Percentiles rank a stretch among this genome's conserved stretches.
phyloP scores from a whole-genome alignment of 2,797 vertebrate species.

The Bradypus variegatus region DNA sequence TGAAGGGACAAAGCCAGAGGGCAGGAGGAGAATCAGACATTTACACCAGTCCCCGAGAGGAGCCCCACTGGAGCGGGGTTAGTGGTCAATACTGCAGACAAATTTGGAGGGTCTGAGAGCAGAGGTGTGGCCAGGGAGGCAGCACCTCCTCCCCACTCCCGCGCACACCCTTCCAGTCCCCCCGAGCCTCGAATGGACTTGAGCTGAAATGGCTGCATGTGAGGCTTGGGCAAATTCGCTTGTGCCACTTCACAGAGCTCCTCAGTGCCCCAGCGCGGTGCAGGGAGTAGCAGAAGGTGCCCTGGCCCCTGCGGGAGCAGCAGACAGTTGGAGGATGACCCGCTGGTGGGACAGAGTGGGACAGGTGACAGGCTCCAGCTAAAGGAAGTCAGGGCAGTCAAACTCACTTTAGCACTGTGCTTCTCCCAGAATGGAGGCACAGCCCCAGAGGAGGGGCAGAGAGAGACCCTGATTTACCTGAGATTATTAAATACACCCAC shows the following conservation, averaged over 20 bases:
- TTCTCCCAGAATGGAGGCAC: background rate
- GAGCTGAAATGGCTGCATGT: background rate
- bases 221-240: background rate
- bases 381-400: background rate
- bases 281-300: background rate
- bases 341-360: no score
- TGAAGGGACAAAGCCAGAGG: background rate
- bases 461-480: background rate
- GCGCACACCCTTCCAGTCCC: background rate
- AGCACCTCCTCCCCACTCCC: background rate
- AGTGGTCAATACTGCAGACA: background rate
- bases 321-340: background rate
- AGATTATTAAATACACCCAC: background rate
- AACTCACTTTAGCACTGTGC: background rate
- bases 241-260: background rate
- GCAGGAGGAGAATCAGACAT: background rate
- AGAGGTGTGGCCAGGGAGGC: background rate
- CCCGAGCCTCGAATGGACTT: background rate
- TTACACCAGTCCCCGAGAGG: background rate
- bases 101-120: background rate
- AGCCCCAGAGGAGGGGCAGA: background rate
- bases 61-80: background rate
- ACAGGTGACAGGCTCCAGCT: background rate
- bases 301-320: background rate
- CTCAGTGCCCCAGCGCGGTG: background rate